Percentiles rank a stretch among this genome's conserved stretches.
phyloP scores from a whole-genome alignment of 2,888 invertebrate genomes.

The Pyrrhia umbra region DNA sequence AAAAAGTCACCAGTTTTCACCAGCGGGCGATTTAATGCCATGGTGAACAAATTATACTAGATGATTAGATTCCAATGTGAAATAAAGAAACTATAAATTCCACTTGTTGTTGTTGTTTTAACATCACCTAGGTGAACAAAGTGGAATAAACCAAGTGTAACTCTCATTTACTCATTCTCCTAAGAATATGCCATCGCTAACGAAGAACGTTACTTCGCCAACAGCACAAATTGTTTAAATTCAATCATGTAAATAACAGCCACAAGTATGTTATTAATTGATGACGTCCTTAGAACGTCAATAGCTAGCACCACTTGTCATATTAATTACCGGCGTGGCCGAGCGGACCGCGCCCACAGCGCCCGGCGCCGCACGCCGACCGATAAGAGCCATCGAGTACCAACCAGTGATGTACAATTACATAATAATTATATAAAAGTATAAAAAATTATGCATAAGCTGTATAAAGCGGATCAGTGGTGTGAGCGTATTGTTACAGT shows the following conservation, averaged over 20 bases:
- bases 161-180: too few relatives aligned
- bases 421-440: not conserved
- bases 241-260: constrained; percentile 9
- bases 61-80: too few relatives aligned
- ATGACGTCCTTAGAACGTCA: constrained; percentile 17
- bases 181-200: too few relatives aligned
- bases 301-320: constrained; percentile 43
- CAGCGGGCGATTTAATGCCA: too few relatives aligned
- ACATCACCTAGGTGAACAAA: too few relatives aligned
- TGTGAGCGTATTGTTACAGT: constrained; percentile 24
- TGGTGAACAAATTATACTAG: too few relatives aligned
- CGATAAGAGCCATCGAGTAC: constrained; percentile 5
- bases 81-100: too few relatives aligned
- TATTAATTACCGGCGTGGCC: constrained; percentile 28
- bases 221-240: constrained; percentile 7
- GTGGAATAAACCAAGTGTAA: too few relatives aligned
- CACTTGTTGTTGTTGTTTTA: too few relatives aligned
- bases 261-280: constrained; percentile 25
- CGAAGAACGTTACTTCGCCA: too few relatives aligned
- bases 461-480: constrained; percentile 43
- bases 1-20: too few relatives aligned
- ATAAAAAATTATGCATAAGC: too few relatives aligned
- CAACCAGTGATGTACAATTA: constrained; percentile 2
- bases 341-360: not conserved
- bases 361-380: not conserved